Conservation (phyloP, 2,888 invertebrate species). For the Leptothorax acervorum region DNA sequence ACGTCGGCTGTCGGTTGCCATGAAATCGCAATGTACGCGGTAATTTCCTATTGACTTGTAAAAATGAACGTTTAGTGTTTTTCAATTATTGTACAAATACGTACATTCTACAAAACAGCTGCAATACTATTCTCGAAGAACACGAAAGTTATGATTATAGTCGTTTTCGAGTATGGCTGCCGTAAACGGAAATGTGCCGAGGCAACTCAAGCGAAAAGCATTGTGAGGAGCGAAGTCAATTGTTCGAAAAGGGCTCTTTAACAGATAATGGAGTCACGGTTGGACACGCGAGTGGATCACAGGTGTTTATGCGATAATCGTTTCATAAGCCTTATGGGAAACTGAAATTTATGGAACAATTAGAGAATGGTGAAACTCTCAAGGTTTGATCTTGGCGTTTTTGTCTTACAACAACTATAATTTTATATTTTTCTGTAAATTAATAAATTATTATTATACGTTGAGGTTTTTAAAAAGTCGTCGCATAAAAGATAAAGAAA, state of each 20-base stretch:
- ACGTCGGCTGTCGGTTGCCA: neutral
- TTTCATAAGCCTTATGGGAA: slow-evolving; percentile 30
- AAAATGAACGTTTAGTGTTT: neutral
- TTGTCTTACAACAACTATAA: neutral
- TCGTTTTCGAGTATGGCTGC: slow-evolving; percentile 3
- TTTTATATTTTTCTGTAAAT: neutral
- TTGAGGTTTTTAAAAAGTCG: neutral
- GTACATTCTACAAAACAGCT: neutral
- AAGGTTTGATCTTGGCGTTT: too few relatives aligned
- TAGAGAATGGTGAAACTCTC: neutral
- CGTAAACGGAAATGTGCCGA: slow-evolving; percentile 30
- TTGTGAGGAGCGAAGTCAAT: slow-evolving; percentile 17
- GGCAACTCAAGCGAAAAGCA: slow-evolving; percentile 34
- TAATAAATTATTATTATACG: neutral
- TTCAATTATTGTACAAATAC: neutral
- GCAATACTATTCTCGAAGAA: neutral
- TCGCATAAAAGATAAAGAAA: neutral
- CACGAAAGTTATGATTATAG: slow-evolving; percentile 25
- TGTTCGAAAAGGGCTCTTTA: slow-evolving; percentile 50
- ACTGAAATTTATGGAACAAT: neutral
- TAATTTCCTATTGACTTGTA: slow-evolving; percentile 20
- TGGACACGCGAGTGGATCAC: slow-evolving; percentile 56
- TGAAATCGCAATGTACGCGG: slow-evolving; percentile 10
- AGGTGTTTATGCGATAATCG: slow-evolving; percentile 60
- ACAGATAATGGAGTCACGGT: slow-evolving; percentile 53